Evolutionary conservation across 2,888 invertebrate genomes (phyloP), one percentile per base, ranked within the genome.

Genomic region (Shargacucullia verbasci): DNA sequence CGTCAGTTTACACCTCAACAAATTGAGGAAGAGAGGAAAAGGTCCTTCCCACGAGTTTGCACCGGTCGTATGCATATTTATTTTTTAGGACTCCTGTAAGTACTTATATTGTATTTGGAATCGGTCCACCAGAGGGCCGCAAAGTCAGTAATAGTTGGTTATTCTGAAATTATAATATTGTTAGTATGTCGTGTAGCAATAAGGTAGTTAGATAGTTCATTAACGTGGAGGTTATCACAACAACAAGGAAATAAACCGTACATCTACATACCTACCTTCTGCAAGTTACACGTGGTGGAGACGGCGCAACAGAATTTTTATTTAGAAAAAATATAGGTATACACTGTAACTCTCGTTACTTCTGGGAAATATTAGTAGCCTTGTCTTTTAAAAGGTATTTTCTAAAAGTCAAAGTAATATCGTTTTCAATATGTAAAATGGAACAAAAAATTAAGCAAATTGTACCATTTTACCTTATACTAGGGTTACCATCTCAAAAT

Each of bases 171-270:
- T 20, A 20, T 20, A 20, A 4, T 20, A 20, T 4, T 20, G 20
- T 20, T 20, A 20, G 25, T 10, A 39, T 11, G 44, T 45, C 38
- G 34, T 38, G 34, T 38, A 57, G 48, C 20, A 41, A 47, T 50
- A 43, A 39, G 41, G 47, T 48, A 13, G 13, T 15, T 34, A 50
- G 55, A 64, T 27, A 59, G 37, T 53, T 27, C n/a, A 43, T 43
- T 52, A 31, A 50, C 34, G 20, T 44, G 39, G 31, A 56, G 59
- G 68, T 62, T 62, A 63, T 34, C 33, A 47, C 39, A 63, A 41
- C 48, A 55, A 62, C 43, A 60, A 71, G 70, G 70, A 69, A 70
- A 65, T 53, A 29, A 12, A 56, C 20, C 20, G 4, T 20, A 4
- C 33, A 53, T n/a, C n/a, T n/a, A n/a, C n/a, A n/a, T n/a, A n/a